Percentiles rank a stretch among this genome's conserved stretches.
Evolutionary conservation across 37 sponge, comb jelly and placozoan genomes (phyloP).

Genomic region (Ephydatia muelleri): DNA sequence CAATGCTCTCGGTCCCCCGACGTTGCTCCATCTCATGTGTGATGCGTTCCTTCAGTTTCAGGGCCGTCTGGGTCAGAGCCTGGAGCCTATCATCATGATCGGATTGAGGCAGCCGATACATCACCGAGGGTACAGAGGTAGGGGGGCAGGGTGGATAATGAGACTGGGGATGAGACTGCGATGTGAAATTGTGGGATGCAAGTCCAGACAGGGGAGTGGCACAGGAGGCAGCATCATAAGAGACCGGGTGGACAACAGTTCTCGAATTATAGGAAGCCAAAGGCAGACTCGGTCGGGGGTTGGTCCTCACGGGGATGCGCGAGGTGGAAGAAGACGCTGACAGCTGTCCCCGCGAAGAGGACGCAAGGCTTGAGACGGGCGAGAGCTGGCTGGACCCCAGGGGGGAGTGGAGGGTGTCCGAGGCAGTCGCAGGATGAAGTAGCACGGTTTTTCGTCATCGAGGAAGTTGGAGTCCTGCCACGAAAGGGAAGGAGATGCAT

Average conservation of each 20-base stretch:
- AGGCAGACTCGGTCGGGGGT: neutral
- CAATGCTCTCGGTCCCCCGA: neutral
- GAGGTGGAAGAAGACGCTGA: neutral
- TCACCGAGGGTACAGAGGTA: neutral
- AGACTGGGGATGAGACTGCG: no score
- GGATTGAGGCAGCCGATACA: neutral
- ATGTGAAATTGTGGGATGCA: neutral
- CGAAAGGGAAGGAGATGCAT: neutral
- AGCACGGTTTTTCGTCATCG: neutral
- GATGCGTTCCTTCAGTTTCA: constrained; percentile 54
- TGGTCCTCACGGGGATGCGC: neutral
- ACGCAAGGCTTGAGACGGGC: neutral
- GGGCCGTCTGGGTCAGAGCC: constrained; percentile 47
- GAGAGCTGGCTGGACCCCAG: neutral
- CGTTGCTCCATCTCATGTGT: constrained; percentile 25
- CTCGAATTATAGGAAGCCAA: neutral
- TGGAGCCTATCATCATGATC: constrained; percentile 37
- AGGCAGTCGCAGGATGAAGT: neutral
- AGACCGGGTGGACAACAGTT: neutral
- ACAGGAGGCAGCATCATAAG: neutral
- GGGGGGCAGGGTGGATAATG: no score
- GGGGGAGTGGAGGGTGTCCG: neutral
- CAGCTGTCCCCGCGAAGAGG: neutral
- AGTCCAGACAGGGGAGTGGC: neutral
- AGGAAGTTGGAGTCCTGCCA: neutral